Percentiles rank a stretch among this genome's conserved stretches.
phyloP scores from a whole-genome alignment of 2,797 vertebrate genomes.

The Enteromius fasciolatus region DNA sequence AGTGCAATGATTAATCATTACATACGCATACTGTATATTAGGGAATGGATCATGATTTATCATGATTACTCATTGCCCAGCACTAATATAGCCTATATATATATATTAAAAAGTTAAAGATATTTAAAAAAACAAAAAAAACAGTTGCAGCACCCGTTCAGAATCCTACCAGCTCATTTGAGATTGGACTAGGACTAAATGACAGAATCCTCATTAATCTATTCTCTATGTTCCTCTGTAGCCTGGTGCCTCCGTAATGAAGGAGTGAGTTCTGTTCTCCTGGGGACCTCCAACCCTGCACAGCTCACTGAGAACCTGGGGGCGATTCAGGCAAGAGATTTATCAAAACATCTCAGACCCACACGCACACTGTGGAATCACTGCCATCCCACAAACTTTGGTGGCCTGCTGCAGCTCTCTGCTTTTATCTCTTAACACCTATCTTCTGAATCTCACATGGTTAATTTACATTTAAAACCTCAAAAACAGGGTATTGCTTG shows the following conservation, averaged over 20 bases:
- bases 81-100: no score
- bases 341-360: conserved; percentile 18
- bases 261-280: conserved; percentile 94
- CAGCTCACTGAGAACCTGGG: conserved; percentile 96
- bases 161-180: background rate
- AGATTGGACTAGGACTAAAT: background rate
- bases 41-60: no score
- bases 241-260: conserved; percentile 98
- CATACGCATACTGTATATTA: no score
- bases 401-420: background rate
- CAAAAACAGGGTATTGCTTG: background rate
- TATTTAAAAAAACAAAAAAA: background rate
- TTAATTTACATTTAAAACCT: conserved; percentile 14
- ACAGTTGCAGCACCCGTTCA: background rate
- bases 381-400: background rate
- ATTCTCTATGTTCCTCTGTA: conserved; percentile 61
- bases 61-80: no score
- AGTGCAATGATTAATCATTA: no score
- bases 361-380: background rate
- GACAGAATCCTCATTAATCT: background rate
- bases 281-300: conserved; percentile 92
- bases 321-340: conserved; percentile 88
- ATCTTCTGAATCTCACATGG: background rate
- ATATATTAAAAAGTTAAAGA: no score
- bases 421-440: conserved; percentile 9